A percentile compares a stretch with the other conserved stretches of the same genome.
Evolutionary conservation across 2,113 vertebrate species (phyloP).

Genomic region (Dendropsophus ebraccatus): DNA sequence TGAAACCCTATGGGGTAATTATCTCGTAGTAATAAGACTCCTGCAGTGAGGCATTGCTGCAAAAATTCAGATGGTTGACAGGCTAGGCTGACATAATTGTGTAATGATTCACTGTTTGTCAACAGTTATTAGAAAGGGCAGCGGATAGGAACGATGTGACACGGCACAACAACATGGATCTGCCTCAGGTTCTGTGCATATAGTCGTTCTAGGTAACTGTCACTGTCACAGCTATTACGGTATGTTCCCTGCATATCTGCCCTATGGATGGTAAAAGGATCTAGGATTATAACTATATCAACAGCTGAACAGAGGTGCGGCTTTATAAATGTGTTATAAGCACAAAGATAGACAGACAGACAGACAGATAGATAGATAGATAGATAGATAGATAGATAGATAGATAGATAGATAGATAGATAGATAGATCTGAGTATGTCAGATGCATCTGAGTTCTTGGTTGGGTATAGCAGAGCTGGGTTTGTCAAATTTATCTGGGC

Average conservation of each 20-base stretch:
- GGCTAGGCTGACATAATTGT: constrained; percentile 20
- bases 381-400: no score
- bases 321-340: not conserved
- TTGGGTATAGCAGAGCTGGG: not conserved
- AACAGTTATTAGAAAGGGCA: constrained; percentile 25
- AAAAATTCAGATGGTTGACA: constrained; percentile 17
- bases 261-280: not conserved
- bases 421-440: not conserved
- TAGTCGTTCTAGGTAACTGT: not conserved
- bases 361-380: no score
- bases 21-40: constrained; percentile 38
- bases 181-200: not conserved
- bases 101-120: constrained; percentile 22
- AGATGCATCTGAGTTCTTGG: not conserved
- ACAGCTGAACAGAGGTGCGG: not conserved
- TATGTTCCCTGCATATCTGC: not conserved
- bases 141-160: not conserved
- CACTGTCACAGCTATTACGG: not conserved
- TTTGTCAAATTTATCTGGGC: no score
- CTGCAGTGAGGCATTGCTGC: constrained; percentile 6
- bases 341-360: not conserved
- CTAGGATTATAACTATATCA: not conserved
- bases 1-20: constrained; percentile 38
- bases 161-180: not conserved
- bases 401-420: no score